phyloP scores from a whole-genome alignment of 2,113 vertebrate species.

The Callipepla squamata region DNA sequence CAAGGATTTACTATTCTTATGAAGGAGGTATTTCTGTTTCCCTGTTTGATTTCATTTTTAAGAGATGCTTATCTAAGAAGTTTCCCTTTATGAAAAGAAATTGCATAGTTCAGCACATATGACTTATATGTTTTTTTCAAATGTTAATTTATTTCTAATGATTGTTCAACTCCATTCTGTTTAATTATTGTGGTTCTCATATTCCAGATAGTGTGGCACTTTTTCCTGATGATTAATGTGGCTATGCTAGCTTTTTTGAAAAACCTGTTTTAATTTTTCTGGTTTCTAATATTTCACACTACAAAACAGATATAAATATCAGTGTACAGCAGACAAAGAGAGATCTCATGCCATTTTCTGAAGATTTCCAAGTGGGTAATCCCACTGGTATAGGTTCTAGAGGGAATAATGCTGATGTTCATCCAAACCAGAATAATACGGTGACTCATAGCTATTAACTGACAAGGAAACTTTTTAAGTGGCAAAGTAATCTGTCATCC shows the following conservation, averaged over 20 bases:
- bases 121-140: not conserved
- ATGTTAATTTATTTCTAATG: conserved; percentile 52
- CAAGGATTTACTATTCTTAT: not conserved
- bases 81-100: conserved; percentile 16
- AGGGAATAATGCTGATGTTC: not conserved
- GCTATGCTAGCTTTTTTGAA: not conserved
- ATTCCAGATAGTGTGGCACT: conserved; percentile 31
- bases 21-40: not conserved
- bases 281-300: conserved; percentile 46
- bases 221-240: conserved; percentile 66
- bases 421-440: conserved; percentile 35
- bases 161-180: conserved; percentile 35
- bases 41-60: not conserved
- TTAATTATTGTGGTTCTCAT: conserved; percentile 50
- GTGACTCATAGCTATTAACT: conserved; percentile 3
- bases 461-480: conserved; percentile 33
- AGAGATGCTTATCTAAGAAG: not conserved
- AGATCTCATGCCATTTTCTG: not conserved
- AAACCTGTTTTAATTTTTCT: conserved; percentile 60
- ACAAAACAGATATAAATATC: conserved; percentile 63
- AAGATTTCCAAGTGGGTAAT: conserved; percentile 8
- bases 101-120: conserved; percentile 4
- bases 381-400: not conserved
- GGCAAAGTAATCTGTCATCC: conserved; percentile 33
- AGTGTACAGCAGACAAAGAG: conserved; percentile 25